A percentile compares a stretch with the other conserved stretches of the same genome.
These are phyloP conservation scores for Eledona agricola DNA, from an alignment of 2,888 invertebrate genomes.

Conservation along the genomic window DNA sequence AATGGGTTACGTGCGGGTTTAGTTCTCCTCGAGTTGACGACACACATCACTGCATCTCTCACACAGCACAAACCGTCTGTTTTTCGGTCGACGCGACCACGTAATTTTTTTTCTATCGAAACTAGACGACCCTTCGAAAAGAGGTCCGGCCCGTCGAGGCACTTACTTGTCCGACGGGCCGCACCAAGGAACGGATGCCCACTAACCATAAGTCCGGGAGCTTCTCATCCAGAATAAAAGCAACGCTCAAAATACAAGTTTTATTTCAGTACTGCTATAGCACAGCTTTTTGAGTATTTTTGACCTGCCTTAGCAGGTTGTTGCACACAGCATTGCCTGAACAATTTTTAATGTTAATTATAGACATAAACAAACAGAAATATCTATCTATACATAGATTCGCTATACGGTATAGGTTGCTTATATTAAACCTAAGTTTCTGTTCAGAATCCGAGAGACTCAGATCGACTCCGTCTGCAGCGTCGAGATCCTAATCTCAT, in stretches of 20 bases:
- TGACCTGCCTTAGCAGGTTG: slow-evolving; percentile 65
- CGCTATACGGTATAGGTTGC: slow-evolving; percentile 51
- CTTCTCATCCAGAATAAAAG: slow-evolving; percentile 62
- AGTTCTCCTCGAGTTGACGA: slow-evolving; percentile 8
- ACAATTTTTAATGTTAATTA: slow-evolving; percentile 65
- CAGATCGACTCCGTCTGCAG: slow-evolving; percentile 1
- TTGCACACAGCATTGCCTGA: slow-evolving; percentile 62
- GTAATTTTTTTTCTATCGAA: slow-evolving; percentile 33
- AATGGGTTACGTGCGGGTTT: slow-evolving; percentile 12
- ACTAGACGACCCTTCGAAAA: slow-evolving; percentile 26
- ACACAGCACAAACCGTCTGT: slow-evolving; percentile 14
- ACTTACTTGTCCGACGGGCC: slow-evolving; percentile 52
- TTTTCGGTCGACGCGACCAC: slow-evolving; percentile 36
- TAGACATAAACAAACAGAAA: slow-evolving; percentile 66
- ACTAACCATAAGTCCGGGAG: slow-evolving; percentile 55
- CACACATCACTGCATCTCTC: slow-evolving; percentile 30
- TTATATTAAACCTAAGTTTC: slow-evolving; percentile 32
- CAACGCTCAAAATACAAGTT: slow-evolving; percentile 65
- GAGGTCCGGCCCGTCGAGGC: slow-evolving; percentile 46
- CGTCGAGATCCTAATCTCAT: slow-evolving; percentile 18
- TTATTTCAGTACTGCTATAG: slow-evolving; percentile 65
- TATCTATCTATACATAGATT: slow-evolving; percentile 65
- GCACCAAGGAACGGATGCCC: slow-evolving; percentile 54
- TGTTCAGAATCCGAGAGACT: slow-evolving; percentile 24
- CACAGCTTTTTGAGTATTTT: slow-evolving; percentile 66